Base-by-base conservation (phyloP, 1,140 invertebrate species). In the Ylistrum balloti region DNA sequence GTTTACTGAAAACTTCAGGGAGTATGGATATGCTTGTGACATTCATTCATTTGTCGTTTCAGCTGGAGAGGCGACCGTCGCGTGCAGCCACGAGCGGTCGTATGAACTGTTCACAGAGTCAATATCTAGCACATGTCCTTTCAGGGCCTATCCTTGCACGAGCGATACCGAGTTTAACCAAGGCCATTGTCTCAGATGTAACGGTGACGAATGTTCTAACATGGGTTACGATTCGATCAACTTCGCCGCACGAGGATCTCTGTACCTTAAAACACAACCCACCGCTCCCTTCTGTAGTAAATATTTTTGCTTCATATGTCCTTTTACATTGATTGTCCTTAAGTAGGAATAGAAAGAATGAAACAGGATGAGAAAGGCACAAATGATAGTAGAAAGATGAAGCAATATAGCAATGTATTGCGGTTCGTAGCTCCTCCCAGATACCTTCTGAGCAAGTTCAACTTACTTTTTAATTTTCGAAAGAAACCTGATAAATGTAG, bases 21-120 rank as follows among this genome's bases (percentile, higher is more conserved):
- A n/a, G n/a, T n/a, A n/a, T n/a, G n/a, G n/a, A n/a, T n/a, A n/a
- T n/a, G n/a, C n/a, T n/a, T n/a, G 5, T 38, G 35, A 38, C 13
- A 38, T 38, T 38, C 35, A 13, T 38, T 38, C 35, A 13, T 38
- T 38, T 38, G 35, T 38, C 13, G 33, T 91, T 92, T 38, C 87
- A 95, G 94, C 93, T 87, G 92, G 87, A 15, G 92, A 93, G 38
- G 93, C 91, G 2, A 88, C 92, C 0, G 97, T 98, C 0, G 98
- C 98, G 22, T 99, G 98, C 94, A 98, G 98, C 95, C 98, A 99
- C 94, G 97, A 98, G 17, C 97, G 98, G 93, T 98, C 98, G 28
- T 98, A 98, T 91, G 98, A 98, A 95, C 97, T 98, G 15, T 99
- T 98, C 95, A 98, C 97, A 0, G 98, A 99, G 95, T 98, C 98